Percentiles rank a stretch among this genome's conserved stretches.
phyloP scores from a whole-genome alignment of 2,797 vertebrate genomes.

The Sus cebifrons region DNA sequence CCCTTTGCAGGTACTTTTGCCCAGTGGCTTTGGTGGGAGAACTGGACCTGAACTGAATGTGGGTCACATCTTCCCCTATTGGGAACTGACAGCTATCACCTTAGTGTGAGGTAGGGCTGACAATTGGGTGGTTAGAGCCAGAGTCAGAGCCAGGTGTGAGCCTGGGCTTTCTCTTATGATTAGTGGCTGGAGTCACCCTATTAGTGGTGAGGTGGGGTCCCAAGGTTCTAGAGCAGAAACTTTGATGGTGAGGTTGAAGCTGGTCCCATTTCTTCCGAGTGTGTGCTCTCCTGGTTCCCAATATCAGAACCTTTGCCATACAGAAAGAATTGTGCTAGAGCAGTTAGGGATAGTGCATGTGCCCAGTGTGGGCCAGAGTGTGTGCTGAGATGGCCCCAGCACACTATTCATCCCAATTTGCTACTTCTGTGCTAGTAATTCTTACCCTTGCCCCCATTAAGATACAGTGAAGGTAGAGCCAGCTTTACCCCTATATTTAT shows the following conservation, averaged over 20 bases:
- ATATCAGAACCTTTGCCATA: neutral
- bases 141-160: neutral
- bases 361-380: neutral
- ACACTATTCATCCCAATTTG: neutral
- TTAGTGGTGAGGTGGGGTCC: neutral
- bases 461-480: neutral
- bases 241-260: neutral
- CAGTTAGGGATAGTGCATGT: neutral
- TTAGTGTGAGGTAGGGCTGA: neutral
- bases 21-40: neutral
- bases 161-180: neutral
- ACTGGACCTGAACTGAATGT: neutral
- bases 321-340: accelerated
- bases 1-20: neutral
- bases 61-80: neutral
- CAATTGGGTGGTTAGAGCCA: neutral
- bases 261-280: neutral
- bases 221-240: neutral
- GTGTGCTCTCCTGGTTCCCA: neutral
- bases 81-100: neutral
- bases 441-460: neutral
- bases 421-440: neutral
- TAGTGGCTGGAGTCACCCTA: neutral
- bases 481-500: neutral
- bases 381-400: neutral